Evolutionary conservation across 1,140 invertebrate genomes (phyloP).

Genomic region (Drosophila melanica): DNA sequence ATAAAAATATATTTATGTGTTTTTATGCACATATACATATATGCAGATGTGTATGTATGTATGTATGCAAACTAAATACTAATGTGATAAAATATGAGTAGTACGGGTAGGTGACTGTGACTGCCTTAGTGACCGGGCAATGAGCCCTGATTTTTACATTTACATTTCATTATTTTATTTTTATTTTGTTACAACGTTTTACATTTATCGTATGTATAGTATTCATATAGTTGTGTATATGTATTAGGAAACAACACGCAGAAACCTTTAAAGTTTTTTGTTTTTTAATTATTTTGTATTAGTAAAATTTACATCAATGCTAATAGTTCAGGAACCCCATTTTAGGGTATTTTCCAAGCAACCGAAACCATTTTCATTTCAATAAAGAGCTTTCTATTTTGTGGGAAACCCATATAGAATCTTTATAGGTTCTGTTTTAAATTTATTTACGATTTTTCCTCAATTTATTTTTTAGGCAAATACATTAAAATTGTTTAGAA

Average conservation of each 20-base stretch:
- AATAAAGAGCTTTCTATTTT: not conserved
- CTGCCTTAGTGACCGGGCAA: conserved; percentile 26
- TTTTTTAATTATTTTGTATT: conserved; percentile 28
- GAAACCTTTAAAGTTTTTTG: conserved; percentile 71
- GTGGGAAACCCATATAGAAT: not conserved
- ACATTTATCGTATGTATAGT: conserved; percentile 26
- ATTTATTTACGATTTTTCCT: not conserved
- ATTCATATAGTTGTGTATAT: conserved; percentile 27
- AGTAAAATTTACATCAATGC: conserved; percentile 44
- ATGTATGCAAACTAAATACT: conserved; percentile 55
- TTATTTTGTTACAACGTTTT: conserved; percentile 17
- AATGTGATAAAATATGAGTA: conserved; percentile 76
- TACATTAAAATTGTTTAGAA: not conserved
- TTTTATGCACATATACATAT: conserved; percentile 11
- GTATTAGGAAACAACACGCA: conserved; percentile 76
- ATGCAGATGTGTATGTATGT: conserved; percentile 10
- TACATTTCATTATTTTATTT: conserved; percentile 16
- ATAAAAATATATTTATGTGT: conserved; percentile 40
- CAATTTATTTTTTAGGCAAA: too few relatives aligned
- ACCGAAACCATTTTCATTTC: conserved; percentile 59
- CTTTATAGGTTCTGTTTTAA: not conserved
- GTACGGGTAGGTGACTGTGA: conserved; percentile 68
- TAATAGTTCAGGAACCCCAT: conserved; percentile 1
- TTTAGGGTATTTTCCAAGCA: conserved; percentile 25
- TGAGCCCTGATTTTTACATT: conserved; percentile 13